Conservation (phyloP, 1,140 invertebrate species). For the Oedothorax gibbosus region DNA sequence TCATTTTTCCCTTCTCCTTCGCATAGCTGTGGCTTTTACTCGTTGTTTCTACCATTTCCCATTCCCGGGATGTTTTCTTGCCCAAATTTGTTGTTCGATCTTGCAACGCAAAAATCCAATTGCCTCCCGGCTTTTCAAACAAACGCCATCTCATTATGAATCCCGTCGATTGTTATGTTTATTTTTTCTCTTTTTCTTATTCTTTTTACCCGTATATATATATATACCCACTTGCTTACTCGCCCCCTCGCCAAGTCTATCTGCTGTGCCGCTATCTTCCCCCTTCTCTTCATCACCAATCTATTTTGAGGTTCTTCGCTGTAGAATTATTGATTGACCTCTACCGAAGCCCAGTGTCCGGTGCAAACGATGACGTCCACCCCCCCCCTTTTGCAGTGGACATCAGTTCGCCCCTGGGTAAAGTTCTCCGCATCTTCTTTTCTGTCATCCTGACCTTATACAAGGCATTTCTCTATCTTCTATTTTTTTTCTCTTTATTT, state of each 20-base stretch:
- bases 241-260: not conserved
- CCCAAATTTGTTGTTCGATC: slow-evolving; percentile 46
- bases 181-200: slow-evolving; percentile 22
- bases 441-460: slow-evolving; percentile 10
- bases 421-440: slow-evolving; percentile 20
- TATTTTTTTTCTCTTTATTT: not conserved
- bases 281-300: slow-evolving; percentile 28
- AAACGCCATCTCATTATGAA: slow-evolving; percentile 59
- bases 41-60: slow-evolving; percentile 12
- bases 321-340: slow-evolving; percentile 61
- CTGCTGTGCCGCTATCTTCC: not conserved
- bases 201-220: slow-evolving; percentile 2
- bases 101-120: slow-evolving; percentile 54
- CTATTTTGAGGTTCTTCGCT: slow-evolving; percentile 54
- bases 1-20: not conserved
- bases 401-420: slow-evolving; percentile 49
- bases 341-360: slow-evolving; percentile 52
- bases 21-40: not conserved
- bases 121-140: slow-evolving; percentile 51
- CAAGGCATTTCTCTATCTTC: slow-evolving; percentile 10
- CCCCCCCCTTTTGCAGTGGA: slow-evolving; percentile 55
- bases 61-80: slow-evolving; percentile 37
- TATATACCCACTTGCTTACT: slow-evolving; percentile 35
- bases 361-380: slow-evolving; percentile 54
- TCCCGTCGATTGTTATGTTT: slow-evolving; percentile 33